phyloP scores from a whole-genome alignment of 2,888 invertebrate genomes.

The Bugula neritina region DNA sequence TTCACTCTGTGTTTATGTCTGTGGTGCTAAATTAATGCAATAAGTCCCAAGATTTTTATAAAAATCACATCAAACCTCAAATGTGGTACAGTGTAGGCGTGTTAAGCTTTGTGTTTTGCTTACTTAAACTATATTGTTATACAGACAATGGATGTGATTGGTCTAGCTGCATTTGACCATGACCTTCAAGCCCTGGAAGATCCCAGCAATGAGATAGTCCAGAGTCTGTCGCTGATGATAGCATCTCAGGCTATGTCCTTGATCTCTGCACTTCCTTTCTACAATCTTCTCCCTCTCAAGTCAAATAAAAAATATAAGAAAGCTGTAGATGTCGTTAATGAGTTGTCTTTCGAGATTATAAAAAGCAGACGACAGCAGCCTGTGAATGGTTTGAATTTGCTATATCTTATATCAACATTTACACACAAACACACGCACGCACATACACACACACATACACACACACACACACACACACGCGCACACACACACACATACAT shows the following conservation, averaged over 20 bases:
- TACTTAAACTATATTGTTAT: slow-evolving; percentile 22
- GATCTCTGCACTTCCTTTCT: slow-evolving; percentile 30
- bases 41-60: too few species aligned
- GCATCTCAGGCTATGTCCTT: not conserved
- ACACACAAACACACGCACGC: not conserved
- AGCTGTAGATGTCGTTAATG: slow-evolving; percentile 29
- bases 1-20: too few species aligned
- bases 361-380: slow-evolving; percentile 29
- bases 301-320: slow-evolving; percentile 29
- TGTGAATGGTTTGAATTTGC: not conserved
- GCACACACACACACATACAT: not conserved
- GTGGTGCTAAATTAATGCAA: too few species aligned
- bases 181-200: slow-evolving; percentile 32
- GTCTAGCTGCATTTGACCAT: slow-evolving; percentile 35
- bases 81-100: too few species aligned
- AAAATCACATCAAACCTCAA: too few species aligned
- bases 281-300: slow-evolving; percentile 29
- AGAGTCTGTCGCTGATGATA: slow-evolving; percentile 31
- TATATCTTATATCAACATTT: not conserved
- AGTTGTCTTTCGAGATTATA: slow-evolving; percentile 31
- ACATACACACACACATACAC: not conserved
- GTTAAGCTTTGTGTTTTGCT: too few species aligned
- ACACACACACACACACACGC: not conserved
- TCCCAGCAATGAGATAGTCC: slow-evolving; percentile 29
- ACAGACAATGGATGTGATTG: slow-evolving; percentile 36